A percentile compares a stretch with the other conserved stretches of the same genome.
These are phyloP conservation scores for Aphrophora alni DNA, from an alignment of 2,888 invertebrate genomes.

Conservation along the genomic window DNA sequence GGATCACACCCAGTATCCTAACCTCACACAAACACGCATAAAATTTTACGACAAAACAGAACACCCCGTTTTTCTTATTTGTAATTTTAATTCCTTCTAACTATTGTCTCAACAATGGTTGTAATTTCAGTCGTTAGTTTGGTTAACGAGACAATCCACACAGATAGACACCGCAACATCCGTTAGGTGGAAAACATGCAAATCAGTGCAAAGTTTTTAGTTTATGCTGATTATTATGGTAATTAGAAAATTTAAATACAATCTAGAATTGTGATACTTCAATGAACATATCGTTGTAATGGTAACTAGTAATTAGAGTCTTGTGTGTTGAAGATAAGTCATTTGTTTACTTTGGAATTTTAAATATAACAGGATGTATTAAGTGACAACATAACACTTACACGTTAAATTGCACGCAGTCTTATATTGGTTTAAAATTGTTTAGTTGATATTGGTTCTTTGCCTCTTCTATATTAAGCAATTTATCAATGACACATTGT, in stretches of 20 bases:
- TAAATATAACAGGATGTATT: too few relatives aligned
- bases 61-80: neutral
- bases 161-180: neutral
- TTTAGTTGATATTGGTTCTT: too few relatives aligned
- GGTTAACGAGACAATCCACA: neutral
- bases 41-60: neutral
- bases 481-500: too few relatives aligned
- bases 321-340: neutral
- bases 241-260: constrained; percentile 5
- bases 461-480: too few relatives aligned
- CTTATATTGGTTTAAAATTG: too few relatives aligned
- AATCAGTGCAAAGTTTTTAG: neutral
- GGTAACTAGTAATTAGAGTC: neutral
- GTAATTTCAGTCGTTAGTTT: neutral
- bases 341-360: too few relatives aligned
- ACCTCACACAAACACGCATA: neutral
- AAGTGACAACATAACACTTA: too few relatives aligned
- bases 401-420: too few relatives aligned
- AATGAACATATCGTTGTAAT: neutral
- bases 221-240: constrained; percentile 5
- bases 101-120: neutral
- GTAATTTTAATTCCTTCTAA: neutral
- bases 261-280: neutral
- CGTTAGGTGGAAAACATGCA: neutral
- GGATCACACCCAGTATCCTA: neutral